Evolutionary conservation across 2,888 invertebrate genomes (phyloP), one percentile per base, ranked within the genome.

Genomic region (Andrena flavipes): DNA sequence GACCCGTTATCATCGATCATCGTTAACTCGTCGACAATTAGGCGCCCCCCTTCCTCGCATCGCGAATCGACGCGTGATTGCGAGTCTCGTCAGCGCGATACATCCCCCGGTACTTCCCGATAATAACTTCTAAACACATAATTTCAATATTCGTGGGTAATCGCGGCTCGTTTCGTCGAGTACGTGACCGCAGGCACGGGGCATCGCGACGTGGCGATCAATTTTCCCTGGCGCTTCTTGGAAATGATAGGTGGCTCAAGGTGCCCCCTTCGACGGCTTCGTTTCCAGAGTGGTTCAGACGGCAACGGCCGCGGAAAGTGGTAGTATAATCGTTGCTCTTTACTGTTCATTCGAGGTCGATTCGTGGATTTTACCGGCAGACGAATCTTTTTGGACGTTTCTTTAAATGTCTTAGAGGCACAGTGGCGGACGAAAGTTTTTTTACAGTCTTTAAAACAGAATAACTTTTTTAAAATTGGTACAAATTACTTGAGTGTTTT

Each of bases 1-100:
- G 82, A 69, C 81, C 77, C 78, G 88, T 85, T 88, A 88, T 88
- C 88, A 84, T 88, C 87, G 88, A 88, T 88, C 88, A 88, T 88
- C 87, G 87, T 88, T 88, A 88, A 88, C 86, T 86, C 80, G 78
- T 73, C 83, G 71, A 88, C 86, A 88, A 88, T 87, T 87, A 87
- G 84, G 10, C 62, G 65, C 54, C 13, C 29, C 33, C 23, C 26
- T 3, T 16, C 30, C 16, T 8, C 59, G 16, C 29, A 20, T 49
- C 76, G 70, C 51, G 26, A 23, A 33, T 49, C 76, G 70, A 63
- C 59, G 48, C 78, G 72, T 59, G 85, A 82, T 76, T 56, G 72
- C 77, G 69, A 63, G 42, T 71, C 82, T 69, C 51, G 73, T 48
- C 54, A 29, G 7, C 16, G 60, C 63, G 69, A 78, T 81, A 80